Percentiles rank a stretch among this genome's conserved stretches.
Evolutionary conservation across 2,888 invertebrate genomes (phyloP).

Genomic region (Entomobrya multifasciata): DNA sequence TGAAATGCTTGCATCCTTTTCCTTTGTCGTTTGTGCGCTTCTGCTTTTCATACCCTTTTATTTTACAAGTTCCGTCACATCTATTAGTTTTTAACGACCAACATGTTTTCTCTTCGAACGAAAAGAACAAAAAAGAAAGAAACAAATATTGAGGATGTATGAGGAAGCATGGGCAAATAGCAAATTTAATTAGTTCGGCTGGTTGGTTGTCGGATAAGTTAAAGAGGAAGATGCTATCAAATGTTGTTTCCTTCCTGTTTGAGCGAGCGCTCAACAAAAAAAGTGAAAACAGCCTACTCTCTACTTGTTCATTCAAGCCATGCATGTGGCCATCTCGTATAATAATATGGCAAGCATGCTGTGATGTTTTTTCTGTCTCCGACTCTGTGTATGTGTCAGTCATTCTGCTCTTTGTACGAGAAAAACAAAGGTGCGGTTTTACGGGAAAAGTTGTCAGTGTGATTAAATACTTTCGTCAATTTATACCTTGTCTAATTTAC

Average conservation of each 20-base stretch:
- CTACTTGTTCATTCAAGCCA: neutral
- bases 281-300: slow-evolving; percentile 31
- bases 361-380: neutral
- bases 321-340: neutral
- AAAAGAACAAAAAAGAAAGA: slow-evolving; percentile 37
- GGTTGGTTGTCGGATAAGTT: slow-evolving; percentile 17
- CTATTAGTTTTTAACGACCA: slow-evolving; percentile 57
- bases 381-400: neutral
- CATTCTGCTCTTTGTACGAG: no score
- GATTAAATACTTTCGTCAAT: no score
- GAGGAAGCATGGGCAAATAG: slow-evolving; percentile 49
- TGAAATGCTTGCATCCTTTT: neutral
- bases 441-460: no score
- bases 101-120: slow-evolving; percentile 29
- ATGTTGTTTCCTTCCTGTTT: slow-evolving; percentile 31
- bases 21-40: neutral
- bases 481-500: no score
- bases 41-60: neutral
- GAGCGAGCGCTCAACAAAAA: neutral
- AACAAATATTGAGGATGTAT: slow-evolving; percentile 43
- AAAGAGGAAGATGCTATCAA: slow-evolving; percentile 40
- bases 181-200: slow-evolving; percentile 60
- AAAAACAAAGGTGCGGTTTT: no score
- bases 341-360: neutral
- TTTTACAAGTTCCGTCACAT: slow-evolving; percentile 15